Conservation (phyloP, 2,797 vertebrate species). For the Sebastes elongatus region DNA sequence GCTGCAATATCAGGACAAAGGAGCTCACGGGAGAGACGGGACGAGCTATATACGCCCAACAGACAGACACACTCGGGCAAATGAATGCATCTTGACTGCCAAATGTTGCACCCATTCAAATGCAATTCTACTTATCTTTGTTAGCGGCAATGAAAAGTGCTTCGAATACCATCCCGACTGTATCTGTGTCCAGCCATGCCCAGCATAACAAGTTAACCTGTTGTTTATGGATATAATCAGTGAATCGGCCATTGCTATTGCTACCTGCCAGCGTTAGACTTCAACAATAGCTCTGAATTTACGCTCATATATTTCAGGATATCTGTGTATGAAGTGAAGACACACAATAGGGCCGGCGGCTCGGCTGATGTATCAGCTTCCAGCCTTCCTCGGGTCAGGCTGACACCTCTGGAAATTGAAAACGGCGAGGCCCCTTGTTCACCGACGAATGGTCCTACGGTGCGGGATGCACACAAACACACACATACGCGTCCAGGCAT, state of each 20-base stretch:
- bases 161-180: conserved; percentile 7
- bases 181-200: conserved; percentile 41
- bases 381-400: conserved; percentile 58
- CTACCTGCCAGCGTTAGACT: conserved; percentile 46
- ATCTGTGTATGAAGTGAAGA: conserved; percentile 68
- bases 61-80: conserved; percentile 7
- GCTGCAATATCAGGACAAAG: conserved; percentile 62
- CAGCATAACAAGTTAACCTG: conserved; percentile 58
- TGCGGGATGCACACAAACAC: conserved; percentile 43
- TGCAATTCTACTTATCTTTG: conserved; percentile 42
- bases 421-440: conserved; percentile 72
- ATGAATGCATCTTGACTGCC: conserved; percentile 29
- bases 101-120: conserved; percentile 50
- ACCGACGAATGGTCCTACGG: conserved; percentile 57
- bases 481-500: conserved; percentile 30
- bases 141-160: conserved; percentile 44
- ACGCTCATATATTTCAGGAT: conserved; percentile 56
- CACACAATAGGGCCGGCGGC: conserved; percentile 65
- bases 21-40: conserved; percentile 5
- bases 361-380: conserved; percentile 69
- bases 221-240: conserved; percentile 67
- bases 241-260: conserved; percentile 33
- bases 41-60: neutral
- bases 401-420: conserved; percentile 82
- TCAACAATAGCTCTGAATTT: conserved; percentile 62